These are phyloP conservation scores for Schizothorax lantsangensis DNA, from an alignment of 2,797 vertebrate species.

Conservation along the genomic window DNA sequence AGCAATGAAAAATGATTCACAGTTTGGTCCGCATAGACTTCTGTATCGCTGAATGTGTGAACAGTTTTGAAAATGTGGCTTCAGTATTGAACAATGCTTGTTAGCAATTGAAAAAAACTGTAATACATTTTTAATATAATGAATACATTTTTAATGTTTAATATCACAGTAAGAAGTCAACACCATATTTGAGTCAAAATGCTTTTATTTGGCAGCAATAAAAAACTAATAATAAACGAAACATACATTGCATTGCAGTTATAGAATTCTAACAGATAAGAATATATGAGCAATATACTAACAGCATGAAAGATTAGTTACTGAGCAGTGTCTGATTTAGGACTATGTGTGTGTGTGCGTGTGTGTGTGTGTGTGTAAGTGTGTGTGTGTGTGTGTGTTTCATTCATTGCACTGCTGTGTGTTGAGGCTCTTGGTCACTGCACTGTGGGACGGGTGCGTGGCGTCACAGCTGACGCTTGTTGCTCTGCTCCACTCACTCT, in stretches of 20 bases:
- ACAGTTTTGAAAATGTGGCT: no score
- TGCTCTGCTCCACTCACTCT: slow-evolving; percentile 35
- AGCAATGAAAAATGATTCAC: no score
- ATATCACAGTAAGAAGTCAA: not conserved
- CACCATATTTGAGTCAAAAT: not conserved
- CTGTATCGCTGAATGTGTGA: no score
- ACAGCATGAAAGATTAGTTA: not conserved
- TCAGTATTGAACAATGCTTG: no score
- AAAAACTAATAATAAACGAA: not conserved
- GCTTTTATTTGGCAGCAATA: not conserved
- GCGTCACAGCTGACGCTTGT: slow-evolving; percentile 49
- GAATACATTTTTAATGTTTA: no score
- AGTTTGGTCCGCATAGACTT: no score
- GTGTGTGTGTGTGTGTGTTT: not conserved
- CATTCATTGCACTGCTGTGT: not conserved
- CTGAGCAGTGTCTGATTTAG: not conserved
- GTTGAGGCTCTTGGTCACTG: slow-evolving; percentile 44
- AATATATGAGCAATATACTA: not conserved
- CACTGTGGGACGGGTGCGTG: slow-evolving; percentile 12
- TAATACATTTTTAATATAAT: no score
- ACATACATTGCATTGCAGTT: not conserved
- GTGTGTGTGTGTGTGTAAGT: not conserved
- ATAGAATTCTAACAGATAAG: not conserved
- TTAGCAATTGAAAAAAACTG: no score
- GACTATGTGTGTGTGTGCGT: not conserved